Conservation (phyloP, 1,140 invertebrate species). For the Drosophila eugracilis region DNA sequence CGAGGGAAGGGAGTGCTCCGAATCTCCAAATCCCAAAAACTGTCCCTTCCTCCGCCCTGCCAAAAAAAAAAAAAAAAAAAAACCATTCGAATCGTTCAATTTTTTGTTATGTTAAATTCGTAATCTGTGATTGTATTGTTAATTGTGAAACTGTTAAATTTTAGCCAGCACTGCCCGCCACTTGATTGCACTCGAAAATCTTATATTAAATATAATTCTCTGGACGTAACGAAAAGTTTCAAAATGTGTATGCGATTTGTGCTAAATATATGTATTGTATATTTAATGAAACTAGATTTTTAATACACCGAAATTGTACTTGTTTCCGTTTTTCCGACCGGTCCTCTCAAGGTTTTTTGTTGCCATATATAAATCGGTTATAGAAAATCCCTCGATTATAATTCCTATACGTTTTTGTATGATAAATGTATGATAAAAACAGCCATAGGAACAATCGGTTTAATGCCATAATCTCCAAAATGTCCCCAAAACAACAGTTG, state of each 20-base stretch:
- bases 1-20: neutral
- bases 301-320: conserved; percentile 9
- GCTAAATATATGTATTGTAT: conserved; percentile 22
- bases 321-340: conserved; percentile 15
- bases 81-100: conserved; percentile 4
- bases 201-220: too few species aligned
- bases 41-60: neutral
- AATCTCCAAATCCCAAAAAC: conserved; percentile 6
- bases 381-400: conserved; percentile 22
- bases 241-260: conserved; percentile 22
- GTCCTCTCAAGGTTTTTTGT: conserved; percentile 17
- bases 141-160: conserved; percentile 31
- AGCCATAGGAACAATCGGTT: conserved; percentile 35
- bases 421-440: conserved; percentile 18
- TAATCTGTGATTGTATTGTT: conserved; percentile 73
- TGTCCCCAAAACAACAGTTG: conserved; percentile 19
- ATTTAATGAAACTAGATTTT: neutral
- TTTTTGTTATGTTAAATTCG: conserved; percentile 45
- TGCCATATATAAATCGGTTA: conserved; percentile 30
- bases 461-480: conserved; percentile 25
- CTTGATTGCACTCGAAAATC: conserved; percentile 23
- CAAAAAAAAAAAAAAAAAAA: neutral
- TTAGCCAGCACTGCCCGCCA: conserved; percentile 48
- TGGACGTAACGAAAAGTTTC: conserved; percentile 6
- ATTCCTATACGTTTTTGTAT: conserved; percentile 25